Conservation (phyloP, 2,113 vertebrate genomes). For the Columbina picui region DNA sequence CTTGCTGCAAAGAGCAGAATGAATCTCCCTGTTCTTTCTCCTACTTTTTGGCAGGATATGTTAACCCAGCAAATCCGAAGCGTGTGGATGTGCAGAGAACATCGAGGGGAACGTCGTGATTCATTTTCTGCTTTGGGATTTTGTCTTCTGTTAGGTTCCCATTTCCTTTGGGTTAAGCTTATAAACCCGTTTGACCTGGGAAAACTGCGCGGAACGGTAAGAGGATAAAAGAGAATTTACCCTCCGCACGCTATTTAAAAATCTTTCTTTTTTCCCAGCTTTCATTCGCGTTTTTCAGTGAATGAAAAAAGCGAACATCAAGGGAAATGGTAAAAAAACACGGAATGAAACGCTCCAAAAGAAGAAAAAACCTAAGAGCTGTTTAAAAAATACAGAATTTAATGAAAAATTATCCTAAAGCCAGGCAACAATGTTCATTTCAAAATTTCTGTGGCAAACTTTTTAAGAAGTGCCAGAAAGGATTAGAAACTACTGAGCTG, state of each 20-base stretch:
- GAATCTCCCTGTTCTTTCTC: fast-evolving
- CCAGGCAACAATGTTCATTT: neutral
- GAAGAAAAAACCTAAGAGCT: neutral
- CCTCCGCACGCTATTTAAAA: neutral
- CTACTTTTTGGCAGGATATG: neutral
- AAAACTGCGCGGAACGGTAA: neutral
- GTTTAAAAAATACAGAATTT: neutral
- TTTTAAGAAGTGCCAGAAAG: neutral
- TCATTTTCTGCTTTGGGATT: neutral
- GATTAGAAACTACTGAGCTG: neutral
- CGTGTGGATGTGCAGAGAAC: neutral
- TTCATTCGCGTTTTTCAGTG: neutral
- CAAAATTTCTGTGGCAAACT: neutral
- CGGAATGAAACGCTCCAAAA: neutral
- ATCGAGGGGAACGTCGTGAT: neutral
- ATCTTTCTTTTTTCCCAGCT: neutral
- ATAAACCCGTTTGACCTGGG: neutral
- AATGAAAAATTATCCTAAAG: neutral
- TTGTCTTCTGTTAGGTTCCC: neutral
- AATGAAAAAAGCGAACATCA: neutral
- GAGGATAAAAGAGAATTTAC: neutral
- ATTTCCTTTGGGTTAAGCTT: neutral
- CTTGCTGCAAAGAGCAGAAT: neutral
- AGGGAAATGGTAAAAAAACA: neutral
- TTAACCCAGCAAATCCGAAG: neutral